Conservation (phyloP, 2,113 vertebrate species). For the Chionodraco myersi region DNA sequence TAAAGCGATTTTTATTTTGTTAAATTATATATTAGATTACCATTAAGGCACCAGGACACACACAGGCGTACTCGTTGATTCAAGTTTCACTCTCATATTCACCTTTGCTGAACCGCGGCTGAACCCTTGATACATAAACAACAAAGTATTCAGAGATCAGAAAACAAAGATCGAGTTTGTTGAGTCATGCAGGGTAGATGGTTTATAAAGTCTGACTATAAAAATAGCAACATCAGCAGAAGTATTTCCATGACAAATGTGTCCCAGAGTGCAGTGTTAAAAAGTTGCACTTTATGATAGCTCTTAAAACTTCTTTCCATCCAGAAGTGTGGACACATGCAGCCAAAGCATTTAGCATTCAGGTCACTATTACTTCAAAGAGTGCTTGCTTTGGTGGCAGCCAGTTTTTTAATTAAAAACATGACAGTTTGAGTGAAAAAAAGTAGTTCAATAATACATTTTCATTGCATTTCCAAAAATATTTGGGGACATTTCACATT, state of each 20-base stretch:
- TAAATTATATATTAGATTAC: conserved; percentile 18
- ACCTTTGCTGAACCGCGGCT: not conserved
- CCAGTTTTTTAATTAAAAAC: conserved; percentile 61
- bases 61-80: not conserved
- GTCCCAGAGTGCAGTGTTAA: conserved; percentile 6
- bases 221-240: conserved; percentile 12
- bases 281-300: conserved; percentile 12
- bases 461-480: conserved; percentile 36
- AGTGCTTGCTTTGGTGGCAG: conserved; percentile 27
- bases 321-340: not conserved
- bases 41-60: conserved; percentile 16
- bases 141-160: conserved; percentile 6
- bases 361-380: conserved; percentile 70
- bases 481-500: conserved; percentile 21
- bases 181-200: not conserved
- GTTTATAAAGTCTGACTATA: conserved; percentile 17
- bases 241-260: conserved; percentile 45
- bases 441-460: conserved; percentile 34
- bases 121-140: not conserved
- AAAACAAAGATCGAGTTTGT: not conserved
- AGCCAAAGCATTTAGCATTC: conserved; percentile 68
- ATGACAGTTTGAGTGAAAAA: conserved; percentile 37
- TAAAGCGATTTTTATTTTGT: not conserved
- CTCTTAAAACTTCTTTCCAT: not conserved
- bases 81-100: not conserved